A percentile compares a stretch with the other conserved stretches of the same genome.
These are phyloP conservation scores for Leptinotarsa texana DNA, from an alignment of 1,140 invertebrate species.

Conservation along the genomic window DNA sequence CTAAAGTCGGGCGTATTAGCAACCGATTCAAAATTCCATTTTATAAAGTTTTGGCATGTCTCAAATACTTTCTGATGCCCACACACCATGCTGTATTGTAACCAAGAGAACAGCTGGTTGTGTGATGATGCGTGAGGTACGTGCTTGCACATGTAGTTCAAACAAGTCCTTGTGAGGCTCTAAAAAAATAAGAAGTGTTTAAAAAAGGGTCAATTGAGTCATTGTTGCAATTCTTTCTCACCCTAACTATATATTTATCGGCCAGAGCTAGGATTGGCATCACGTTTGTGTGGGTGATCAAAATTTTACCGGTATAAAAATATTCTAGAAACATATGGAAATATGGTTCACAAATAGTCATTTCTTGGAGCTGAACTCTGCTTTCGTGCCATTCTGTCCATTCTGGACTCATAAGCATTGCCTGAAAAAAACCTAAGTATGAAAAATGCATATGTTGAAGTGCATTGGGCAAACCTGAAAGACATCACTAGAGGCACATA, in stretches of 20 bases:
- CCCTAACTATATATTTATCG: constrained; percentile 93
- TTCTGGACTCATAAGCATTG: constrained; percentile 92
- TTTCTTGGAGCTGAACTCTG: constrained; percentile 82
- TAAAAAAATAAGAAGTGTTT: constrained; percentile 49
- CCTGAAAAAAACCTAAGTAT: constrained; percentile 59
- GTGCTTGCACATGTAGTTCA: constrained; percentile 86
- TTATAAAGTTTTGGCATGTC: constrained; percentile 82
- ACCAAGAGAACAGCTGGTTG: constrained; percentile 84
- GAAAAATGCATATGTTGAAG: neutral
- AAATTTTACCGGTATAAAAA: constrained; percentile 90
- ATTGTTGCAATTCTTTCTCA: constrained; percentile 47
- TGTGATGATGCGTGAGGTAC: constrained; percentile 80
- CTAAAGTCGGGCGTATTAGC: constrained; percentile 78
- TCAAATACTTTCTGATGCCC: constrained; percentile 77
- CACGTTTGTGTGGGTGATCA: constrained; percentile 80
- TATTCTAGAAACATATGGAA: constrained; percentile 91
- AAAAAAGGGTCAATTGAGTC: neutral
- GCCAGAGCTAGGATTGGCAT: constrained; percentile 84
- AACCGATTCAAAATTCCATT: constrained; percentile 89
- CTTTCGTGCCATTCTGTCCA: constrained; percentile 90
- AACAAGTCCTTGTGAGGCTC: constrained; percentile 81
- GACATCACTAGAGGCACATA: constrained; percentile 93
- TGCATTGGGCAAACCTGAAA: constrained; percentile 73
- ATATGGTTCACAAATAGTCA: constrained; percentile 78
- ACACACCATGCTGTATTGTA: constrained; percentile 84